phyloP scores from a whole-genome alignment of 2,113 vertebrate genomes.

The Corydoras maculifer region DNA sequence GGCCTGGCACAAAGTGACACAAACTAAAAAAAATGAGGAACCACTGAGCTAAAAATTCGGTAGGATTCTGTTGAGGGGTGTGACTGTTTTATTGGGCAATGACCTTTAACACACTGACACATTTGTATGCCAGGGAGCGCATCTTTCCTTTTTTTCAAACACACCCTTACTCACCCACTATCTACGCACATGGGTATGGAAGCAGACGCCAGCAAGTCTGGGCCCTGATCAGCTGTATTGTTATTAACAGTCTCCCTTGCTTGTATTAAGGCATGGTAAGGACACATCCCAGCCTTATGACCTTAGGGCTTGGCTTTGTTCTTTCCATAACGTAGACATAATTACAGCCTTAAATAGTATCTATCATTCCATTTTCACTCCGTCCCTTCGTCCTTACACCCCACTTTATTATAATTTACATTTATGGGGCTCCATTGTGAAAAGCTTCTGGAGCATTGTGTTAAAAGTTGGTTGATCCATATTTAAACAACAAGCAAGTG shows the following conservation, averaged over 20 bases:
- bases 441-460: neutral
- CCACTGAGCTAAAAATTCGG: constrained; percentile 46
- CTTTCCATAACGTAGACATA: constrained; percentile 60
- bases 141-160: constrained; percentile 26
- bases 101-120: constrained; percentile 33
- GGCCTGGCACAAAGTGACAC: constrained; percentile 43
- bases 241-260: constrained; percentile 58
- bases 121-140: constrained; percentile 38
- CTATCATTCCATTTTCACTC: constrained; percentile 52
- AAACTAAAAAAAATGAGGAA: constrained; percentile 42
- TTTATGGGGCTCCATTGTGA: constrained; percentile 29
- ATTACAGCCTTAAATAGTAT: constrained; percentile 66
- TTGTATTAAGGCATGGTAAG: constrained; percentile 54
- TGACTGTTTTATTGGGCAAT: constrained; percentile 50
- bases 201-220: constrained; percentile 68
- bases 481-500: neutral
- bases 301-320: constrained; percentile 70
- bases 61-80: constrained; percentile 51
- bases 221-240: constrained; percentile 54
- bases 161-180: constrained; percentile 11
- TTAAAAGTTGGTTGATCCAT: neutral
- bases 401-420: constrained; percentile 43
- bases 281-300: constrained; percentile 64
- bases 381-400: constrained; percentile 43
- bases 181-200: constrained; percentile 35